These are phyloP conservation scores for Dryocosmus kuriphilus DNA, from an alignment of 2,888 invertebrate species.

Conservation along the genomic window DNA sequence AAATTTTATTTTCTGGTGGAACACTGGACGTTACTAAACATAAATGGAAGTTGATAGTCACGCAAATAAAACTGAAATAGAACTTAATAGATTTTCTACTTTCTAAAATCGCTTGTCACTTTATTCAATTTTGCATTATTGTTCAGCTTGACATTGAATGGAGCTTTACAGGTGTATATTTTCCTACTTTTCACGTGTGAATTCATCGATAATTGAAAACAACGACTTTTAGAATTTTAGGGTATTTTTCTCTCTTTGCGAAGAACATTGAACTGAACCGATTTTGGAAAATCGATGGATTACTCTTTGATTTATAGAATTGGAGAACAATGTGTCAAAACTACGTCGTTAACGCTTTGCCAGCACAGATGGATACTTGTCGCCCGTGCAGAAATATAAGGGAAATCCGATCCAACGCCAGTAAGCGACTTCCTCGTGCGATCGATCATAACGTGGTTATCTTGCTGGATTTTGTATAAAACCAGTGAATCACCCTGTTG, in stretches of 20 bases:
- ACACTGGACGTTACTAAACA: not conserved
- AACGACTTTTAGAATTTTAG: not conserved
- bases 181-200: not conserved
- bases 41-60: not conserved
- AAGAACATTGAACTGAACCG: not conserved
- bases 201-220: not conserved
- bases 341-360: slow-evolving; percentile 35
- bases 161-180: not conserved
- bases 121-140: not conserved
- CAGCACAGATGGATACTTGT: slow-evolving; percentile 27
- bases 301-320: slow-evolving; percentile 14
- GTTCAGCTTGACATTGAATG: not conserved
- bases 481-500: slow-evolving; percentile 6
- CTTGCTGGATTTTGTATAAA: slow-evolving; percentile 28
- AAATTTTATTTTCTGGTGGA: not conserved
- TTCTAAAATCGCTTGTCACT: not conserved
- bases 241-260: not conserved
- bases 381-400: slow-evolving; percentile 34
- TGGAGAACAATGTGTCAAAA: slow-evolving; percentile 27
- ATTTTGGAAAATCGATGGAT: slow-evolving; percentile 26
- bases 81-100: not conserved
- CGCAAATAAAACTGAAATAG: not conserved
- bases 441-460: slow-evolving; percentile 29
- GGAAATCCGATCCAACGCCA: slow-evolving; percentile 21
- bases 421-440: not conserved